These are phyloP conservation scores for Diabrotica undecimpunctata DNA, from an alignment of 1,140 invertebrate species.

Conservation along the genomic window DNA sequence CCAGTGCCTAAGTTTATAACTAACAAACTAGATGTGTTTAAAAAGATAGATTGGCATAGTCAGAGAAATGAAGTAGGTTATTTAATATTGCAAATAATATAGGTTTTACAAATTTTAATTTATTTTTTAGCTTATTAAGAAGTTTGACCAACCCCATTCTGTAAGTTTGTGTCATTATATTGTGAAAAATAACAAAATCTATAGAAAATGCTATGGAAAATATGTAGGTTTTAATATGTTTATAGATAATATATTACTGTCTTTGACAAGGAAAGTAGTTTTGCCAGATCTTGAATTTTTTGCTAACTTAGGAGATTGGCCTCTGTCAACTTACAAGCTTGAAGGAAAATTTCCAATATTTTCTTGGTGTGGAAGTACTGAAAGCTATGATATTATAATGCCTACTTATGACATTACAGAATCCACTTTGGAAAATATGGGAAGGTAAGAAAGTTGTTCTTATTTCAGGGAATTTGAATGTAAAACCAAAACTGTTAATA, in stretches of 20 bases:
- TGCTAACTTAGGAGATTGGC: constrained; percentile 95
- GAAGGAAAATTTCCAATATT: constrained; percentile 75
- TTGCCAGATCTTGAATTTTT: constrained; percentile 89
- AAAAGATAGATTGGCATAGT: constrained; percentile 67
- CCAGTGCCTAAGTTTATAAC: constrained; percentile 67
- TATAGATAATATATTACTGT: constrained; percentile 83
- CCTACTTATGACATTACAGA: constrained; percentile 95
- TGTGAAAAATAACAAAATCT: constrained; percentile 79
- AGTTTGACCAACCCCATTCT: constrained; percentile 64
- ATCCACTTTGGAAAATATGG: constrained; percentile 87
- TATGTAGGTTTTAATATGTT: constrained; percentile 97
- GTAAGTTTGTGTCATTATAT: constrained; percentile 90
- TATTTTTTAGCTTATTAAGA: constrained; percentile 38
- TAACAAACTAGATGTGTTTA: constrained; percentile 69
- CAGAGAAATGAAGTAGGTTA: constrained; percentile 58
- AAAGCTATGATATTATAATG: constrained; percentile 84
- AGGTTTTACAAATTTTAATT: constrained; percentile 9
- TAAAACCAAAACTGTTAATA: too few relatives aligned
- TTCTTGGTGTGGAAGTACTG: constrained; percentile 91
- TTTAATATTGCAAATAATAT: background rate
- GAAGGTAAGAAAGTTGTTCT: constrained; percentile 57
- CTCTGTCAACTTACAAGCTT: constrained; percentile 59
- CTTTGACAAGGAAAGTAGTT: constrained; percentile 74
- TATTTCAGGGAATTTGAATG: background rate
- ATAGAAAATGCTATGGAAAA: constrained; percentile 87